Evolutionary conservation across 2,113 vertebrate species (phyloP).

Genomic region (Pomatorhinus ruficollis): DNA sequence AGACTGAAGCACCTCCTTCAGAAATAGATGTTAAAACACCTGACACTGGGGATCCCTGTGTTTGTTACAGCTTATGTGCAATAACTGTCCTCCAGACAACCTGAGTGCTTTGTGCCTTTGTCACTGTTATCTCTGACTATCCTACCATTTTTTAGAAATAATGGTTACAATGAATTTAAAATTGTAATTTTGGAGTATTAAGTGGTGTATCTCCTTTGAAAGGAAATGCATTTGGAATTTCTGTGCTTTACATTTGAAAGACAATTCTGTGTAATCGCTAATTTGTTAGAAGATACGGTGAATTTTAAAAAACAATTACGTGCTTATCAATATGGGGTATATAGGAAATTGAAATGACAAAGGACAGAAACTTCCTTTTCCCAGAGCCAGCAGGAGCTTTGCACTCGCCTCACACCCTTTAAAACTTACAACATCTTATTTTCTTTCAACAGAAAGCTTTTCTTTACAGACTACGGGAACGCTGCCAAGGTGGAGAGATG

Average conservation of each 20-base stretch:
- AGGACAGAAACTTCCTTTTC: slow-evolving; percentile 34
- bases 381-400: slow-evolving; percentile 31
- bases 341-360: slow-evolving; percentile 8
- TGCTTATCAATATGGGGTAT: not conserved
- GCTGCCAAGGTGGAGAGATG: slow-evolving; percentile 93
- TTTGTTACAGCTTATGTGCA: not conserved
- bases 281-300: not conserved
- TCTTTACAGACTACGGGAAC: slow-evolving; percentile 95
- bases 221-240: not conserved
- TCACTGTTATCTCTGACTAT: not conserved
- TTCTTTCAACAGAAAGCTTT: slow-evolving; percentile 90
- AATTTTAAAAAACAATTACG: slow-evolving; percentile 4
- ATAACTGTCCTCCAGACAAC: not conserved
- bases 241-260: not conserved
- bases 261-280: not conserved
- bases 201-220: not conserved
- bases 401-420: not conserved
- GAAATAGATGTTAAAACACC: not conserved
- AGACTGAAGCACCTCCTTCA: not conserved
- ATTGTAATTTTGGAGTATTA: not conserved
- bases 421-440: slow-evolving; percentile 56
- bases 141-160: not conserved
- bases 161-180: not conserved
- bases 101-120: slow-evolving; percentile 17
- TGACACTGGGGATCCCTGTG: not conserved